Conservation (phyloP, 2,888 invertebrate genomes). For the Uropetala carovei region DNA sequence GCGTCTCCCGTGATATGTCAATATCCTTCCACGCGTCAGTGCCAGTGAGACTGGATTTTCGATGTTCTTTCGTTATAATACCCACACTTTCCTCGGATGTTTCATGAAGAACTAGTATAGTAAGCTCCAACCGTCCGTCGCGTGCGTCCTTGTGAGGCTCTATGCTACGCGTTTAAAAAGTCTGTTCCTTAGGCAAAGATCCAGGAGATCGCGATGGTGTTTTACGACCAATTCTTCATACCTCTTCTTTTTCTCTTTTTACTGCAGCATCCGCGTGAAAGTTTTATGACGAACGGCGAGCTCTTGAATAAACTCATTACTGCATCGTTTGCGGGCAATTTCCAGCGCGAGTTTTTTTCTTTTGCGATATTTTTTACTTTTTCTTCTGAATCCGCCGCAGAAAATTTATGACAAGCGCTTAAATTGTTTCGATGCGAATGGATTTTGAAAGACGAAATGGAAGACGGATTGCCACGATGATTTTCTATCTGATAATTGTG, state of each 20-base stretch:
- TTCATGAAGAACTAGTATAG: too few relatives aligned
- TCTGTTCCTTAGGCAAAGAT: background rate
- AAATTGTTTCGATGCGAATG: background rate
- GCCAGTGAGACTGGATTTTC: too few relatives aligned
- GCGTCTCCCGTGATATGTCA: background rate
- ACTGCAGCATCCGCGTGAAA: background rate
- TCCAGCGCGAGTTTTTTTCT: background rate
- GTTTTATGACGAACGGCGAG: background rate
- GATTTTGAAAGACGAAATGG: background rate
- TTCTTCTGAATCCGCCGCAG: background rate
- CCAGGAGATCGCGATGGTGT: constrained; percentile 1
- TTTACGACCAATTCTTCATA: constrained; percentile 15
- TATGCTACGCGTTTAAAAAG: background rate
- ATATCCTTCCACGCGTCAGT: background rate
- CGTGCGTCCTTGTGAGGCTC: background rate
- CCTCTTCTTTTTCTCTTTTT: background rate
- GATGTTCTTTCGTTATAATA: too few relatives aligned
- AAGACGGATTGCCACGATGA: background rate
- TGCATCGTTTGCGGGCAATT: constrained; percentile 6
- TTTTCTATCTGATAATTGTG: background rate
- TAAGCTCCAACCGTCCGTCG: too few relatives aligned
- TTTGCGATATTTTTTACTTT: background rate
- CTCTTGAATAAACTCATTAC: constrained; percentile 1
- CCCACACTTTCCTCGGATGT: too few relatives aligned
- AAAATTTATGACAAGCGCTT: background rate